Evolutionary conservation across 2,797 vertebrate species (phyloP), one percentile per base, ranked within the genome.

Genomic region (Eutrigla gurnardus): DNA sequence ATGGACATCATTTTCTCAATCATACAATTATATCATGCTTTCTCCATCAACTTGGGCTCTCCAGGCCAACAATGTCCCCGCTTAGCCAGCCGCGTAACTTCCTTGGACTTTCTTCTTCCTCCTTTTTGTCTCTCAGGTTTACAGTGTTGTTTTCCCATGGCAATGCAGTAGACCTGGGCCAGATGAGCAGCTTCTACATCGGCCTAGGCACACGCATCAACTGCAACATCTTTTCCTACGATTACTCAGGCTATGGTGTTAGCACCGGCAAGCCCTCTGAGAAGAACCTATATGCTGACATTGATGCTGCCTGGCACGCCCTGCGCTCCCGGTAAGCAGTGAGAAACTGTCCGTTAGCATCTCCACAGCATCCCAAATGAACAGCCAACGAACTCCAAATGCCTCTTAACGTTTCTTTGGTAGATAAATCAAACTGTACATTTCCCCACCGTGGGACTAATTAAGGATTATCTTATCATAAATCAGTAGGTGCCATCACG

Each of bases 111-210:
- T 60, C 18, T 59, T 40, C 14, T 45, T 62, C 15, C 11, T 62
- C 40, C 25, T 69, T 67, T 25, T 65, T 35, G 6, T 77, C 12
- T 33, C 37, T 63, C 73, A 99, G 98, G 94, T 99, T 97, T 91
- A 99, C 98, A 0, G 95, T 99, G 73, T 94, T 99, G 62, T 99
- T 99, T 88, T 99, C 98, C 0, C 98, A 99, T 0, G 98, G 98
- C 69, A 99, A 99, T 0, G 98, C 98, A 0, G 98, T 99, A 78
- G 98, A 99, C 92, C 93, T 99, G 84, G 98, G 98, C 37, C 98
- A 99, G 94, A 99, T 99, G 98, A 97, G 97, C 94, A 99, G 98
- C 88, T 99, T 99, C 93, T 99, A 99, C 88, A 95, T 99, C 0
- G 97, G 97, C 76, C 93, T 99, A 87, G 98, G 98, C 68, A 96